phyloP scores from a whole-genome alignment of 2,888 invertebrate species.

The Azorinus chamasolen region DNA sequence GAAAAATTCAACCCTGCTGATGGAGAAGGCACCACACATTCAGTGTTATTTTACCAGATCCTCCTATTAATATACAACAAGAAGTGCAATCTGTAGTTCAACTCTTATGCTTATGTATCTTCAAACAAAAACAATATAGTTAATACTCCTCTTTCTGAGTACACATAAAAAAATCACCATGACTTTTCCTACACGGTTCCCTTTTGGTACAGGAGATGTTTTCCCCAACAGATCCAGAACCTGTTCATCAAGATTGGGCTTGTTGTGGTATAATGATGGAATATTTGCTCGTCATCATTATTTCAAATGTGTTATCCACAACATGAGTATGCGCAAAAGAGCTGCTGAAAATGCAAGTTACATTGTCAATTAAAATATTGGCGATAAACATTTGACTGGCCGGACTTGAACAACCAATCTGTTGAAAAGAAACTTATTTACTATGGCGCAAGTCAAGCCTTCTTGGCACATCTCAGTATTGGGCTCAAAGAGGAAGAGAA shows the following conservation, averaged over 20 bases:
- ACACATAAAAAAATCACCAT: slow-evolving; percentile 2
- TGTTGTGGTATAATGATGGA: slow-evolving; percentile 52
- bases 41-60: slow-evolving; percentile 7
- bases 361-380: slow-evolving; percentile 61
- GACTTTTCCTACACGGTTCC: slow-evolving; percentile 9
- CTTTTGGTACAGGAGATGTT: slow-evolving; percentile 10
- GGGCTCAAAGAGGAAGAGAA: slow-evolving; percentile 50
- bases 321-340: slow-evolving; percentile 62
- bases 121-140: neutral
- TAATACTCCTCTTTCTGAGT: slow-evolving; percentile 12
- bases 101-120: neutral
- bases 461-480: slow-evolving; percentile 54
- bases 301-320: slow-evolving; percentile 65
- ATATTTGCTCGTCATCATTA: slow-evolving; percentile 57
- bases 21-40: slow-evolving; percentile 11
- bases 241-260: slow-evolving; percentile 2
- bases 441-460: slow-evolving; percentile 42
- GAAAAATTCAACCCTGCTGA: slow-evolving; percentile 36
- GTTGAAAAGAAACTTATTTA: slow-evolving; percentile 54
- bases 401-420: slow-evolving; percentile 51
- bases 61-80: neutral
- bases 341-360: slow-evolving; percentile 53
- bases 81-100: neutral
- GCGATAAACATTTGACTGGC: slow-evolving; percentile 53
- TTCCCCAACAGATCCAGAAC: slow-evolving; percentile 2